These are phyloP conservation scores for Hydra vulgaris DNA, from an alignment of 30 jellyfish, hydroid and myxozoan species.

Conservation along the genomic window DNA sequence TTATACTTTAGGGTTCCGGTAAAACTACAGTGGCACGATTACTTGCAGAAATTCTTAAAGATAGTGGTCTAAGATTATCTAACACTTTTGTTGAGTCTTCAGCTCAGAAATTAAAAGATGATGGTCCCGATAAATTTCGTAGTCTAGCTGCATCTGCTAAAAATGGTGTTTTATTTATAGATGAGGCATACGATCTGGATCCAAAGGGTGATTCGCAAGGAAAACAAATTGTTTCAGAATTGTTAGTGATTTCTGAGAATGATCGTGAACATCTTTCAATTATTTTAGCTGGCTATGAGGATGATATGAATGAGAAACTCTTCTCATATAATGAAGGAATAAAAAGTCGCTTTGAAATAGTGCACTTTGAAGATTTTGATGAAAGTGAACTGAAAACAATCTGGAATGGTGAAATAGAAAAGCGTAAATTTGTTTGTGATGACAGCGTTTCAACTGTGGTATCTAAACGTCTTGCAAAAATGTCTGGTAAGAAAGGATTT, in stretches of 20 bases:
- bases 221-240: constrained; percentile 17
- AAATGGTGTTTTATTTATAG: constrained; percentile 10
- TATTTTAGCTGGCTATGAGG: constrained; percentile 25
- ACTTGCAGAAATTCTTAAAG: constrained; percentile 18
- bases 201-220: constrained; percentile 23
- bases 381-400: constrained; percentile 13
- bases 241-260: constrained; percentile 14
- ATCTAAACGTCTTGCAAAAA: constrained; percentile 5
- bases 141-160: constrained; percentile 8
- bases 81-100: constrained; percentile 13
- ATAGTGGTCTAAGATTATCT: constrained; percentile 7
- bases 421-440: constrained; percentile 5
- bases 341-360: constrained; percentile 16
- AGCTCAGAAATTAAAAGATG: constrained; percentile 21
- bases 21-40: constrained; percentile 27
- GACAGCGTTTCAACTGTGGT: constrained; percentile 8
- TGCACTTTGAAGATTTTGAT: constrained; percentile 19
- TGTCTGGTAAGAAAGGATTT: constrained; percentile 12
- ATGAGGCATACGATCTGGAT: constrained; percentile 20
- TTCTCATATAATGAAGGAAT: constrained; percentile 22
- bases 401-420: constrained; percentile 16
- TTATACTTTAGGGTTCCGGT: constrained; percentile 34
- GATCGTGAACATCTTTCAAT: constrained; percentile 13
- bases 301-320: constrained; percentile 20
- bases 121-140: constrained; percentile 19